Conservation (phyloP, 2,113 vertebrate species). For the Seriola aureovittata region DNA sequence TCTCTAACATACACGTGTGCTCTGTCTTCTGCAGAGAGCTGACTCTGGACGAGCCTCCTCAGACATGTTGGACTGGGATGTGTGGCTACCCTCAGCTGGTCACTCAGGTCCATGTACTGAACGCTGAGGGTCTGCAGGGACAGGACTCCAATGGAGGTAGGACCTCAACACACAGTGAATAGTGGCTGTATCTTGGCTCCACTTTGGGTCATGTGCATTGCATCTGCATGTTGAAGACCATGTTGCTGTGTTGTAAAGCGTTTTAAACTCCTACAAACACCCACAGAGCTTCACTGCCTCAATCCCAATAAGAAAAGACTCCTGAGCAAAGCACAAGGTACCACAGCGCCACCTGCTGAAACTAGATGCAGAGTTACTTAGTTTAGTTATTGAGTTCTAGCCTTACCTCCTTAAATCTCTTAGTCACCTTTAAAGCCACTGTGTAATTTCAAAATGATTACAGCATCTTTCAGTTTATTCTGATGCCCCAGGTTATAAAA, state of each 20-base stretch:
- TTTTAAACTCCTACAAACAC: constrained; percentile 33
- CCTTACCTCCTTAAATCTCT: neutral
- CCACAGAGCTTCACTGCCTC: constrained; percentile 63
- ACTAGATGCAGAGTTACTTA: neutral
- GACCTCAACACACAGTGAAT: neutral
- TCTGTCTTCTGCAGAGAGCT: constrained; percentile 88
- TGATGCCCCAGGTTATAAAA: neutral
- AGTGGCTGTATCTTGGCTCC: neutral
- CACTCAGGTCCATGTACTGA: constrained; percentile 94
- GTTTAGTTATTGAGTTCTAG: neutral
- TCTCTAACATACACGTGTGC: too few species aligned
- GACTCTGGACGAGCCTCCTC: constrained; percentile 90
- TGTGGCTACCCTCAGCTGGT: constrained; percentile 95
- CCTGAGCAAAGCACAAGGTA: constrained; percentile 51
- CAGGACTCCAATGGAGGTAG: constrained; percentile 90
- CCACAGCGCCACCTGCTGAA: constrained; percentile 59
- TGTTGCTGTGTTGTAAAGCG: constrained; percentile 1
- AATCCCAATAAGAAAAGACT: constrained; percentile 42
- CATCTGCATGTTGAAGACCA: constrained; percentile 8
- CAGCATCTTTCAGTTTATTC: neutral
- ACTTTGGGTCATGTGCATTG: neutral
- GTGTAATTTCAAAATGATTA: neutral
- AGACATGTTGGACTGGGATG: constrained; percentile 95
- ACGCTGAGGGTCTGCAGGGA: constrained; percentile 90
- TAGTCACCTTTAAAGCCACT: constrained; percentile 22